Conservation (phyloP, 1,140 invertebrate species). For the Thaumetopoea pityocampa region DNA sequence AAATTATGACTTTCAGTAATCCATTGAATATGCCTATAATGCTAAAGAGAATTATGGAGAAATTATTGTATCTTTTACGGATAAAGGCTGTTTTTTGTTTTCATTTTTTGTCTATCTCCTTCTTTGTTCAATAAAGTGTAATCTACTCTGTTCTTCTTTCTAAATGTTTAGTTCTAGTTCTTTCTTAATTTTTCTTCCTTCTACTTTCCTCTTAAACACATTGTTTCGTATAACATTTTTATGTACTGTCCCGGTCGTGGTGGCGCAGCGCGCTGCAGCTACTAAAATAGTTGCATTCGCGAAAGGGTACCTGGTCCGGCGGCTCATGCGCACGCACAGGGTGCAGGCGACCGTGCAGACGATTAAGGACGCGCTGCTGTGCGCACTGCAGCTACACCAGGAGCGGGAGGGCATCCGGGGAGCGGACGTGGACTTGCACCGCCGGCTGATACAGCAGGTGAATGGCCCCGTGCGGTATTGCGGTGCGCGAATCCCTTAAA, state of each 20-base stretch:
- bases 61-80: no score
- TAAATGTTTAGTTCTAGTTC: neutral
- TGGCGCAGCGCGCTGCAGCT: slow-evolving; percentile 78
- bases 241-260: slow-evolving; percentile 29
- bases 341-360: slow-evolving; percentile 88
- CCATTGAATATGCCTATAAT: no score
- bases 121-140: no score
- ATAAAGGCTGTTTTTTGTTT: no score
- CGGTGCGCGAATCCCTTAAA: no score
- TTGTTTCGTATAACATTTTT: slow-evolving; percentile 36
- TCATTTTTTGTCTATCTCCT: no score
- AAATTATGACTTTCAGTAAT: no score
- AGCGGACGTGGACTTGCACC: slow-evolving; percentile 79
- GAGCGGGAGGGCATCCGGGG: slow-evolving; percentile 78
- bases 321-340: slow-evolving; percentile 87
- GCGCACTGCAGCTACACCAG: slow-evolving; percentile 84
- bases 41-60: no score
- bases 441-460: slow-evolving; percentile 80
- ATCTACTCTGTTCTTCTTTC: no score
- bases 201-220: no score
- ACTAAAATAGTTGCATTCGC: slow-evolving; percentile 83
- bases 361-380: slow-evolving; percentile 85
- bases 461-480: slow-evolving; percentile 5
- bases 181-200: neutral
- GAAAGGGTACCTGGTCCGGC: slow-evolving; percentile 87